phyloP scores from a whole-genome alignment of 2,888 invertebrate genomes.

The Parelbella ahira region DNA sequence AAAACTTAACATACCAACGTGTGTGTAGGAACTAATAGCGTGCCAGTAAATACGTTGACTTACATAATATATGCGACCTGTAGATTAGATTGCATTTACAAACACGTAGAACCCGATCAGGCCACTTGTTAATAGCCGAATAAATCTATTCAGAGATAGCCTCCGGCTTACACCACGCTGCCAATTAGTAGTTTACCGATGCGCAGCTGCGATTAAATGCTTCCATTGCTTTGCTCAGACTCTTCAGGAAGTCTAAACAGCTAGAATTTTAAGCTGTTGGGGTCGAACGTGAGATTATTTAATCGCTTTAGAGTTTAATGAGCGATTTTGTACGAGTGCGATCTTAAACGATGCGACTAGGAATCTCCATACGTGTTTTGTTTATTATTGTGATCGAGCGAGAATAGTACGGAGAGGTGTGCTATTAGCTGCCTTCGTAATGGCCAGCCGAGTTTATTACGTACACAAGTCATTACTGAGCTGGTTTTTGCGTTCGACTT shows the following conservation, averaged over 20 bases:
- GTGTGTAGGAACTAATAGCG: background rate
- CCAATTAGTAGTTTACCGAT: slow-evolving; percentile 66
- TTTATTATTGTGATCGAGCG: slow-evolving; percentile 29
- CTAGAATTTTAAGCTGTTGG: slow-evolving; percentile 38
- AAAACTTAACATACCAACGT: background rate
- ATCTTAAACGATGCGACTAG: slow-evolving; percentile 40
- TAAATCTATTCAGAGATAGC: slow-evolving; percentile 50
- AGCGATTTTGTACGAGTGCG: slow-evolving; percentile 40
- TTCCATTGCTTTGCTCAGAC: slow-evolving; percentile 60
- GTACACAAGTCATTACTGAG: slow-evolving; percentile 25
- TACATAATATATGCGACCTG: slow-evolving; percentile 1
- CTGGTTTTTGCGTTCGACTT: slow-evolving; percentile 30
- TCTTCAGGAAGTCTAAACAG: slow-evolving; percentile 39
- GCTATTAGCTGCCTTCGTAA: slow-evolving; percentile 29
- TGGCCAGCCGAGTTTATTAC: slow-evolving; percentile 26
- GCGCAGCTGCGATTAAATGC: slow-evolving; percentile 63
- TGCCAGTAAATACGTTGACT: slow-evolving; percentile 2
- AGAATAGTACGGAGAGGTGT: slow-evolving; percentile 31
- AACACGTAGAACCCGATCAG: slow-evolving; percentile 21
- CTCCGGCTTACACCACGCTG: slow-evolving; percentile 44
- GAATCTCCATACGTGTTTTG: slow-evolving; percentile 30
- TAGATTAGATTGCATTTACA: slow-evolving; percentile 13
- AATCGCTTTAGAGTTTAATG: slow-evolving; percentile 58
- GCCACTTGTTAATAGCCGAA: slow-evolving; percentile 45
- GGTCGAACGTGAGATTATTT: slow-evolving; percentile 37